Evolutionary conservation across 2,888 invertebrate species (phyloP), one percentile per base, ranked within the genome.

Genomic region (Zelleria hepariella): DNA sequence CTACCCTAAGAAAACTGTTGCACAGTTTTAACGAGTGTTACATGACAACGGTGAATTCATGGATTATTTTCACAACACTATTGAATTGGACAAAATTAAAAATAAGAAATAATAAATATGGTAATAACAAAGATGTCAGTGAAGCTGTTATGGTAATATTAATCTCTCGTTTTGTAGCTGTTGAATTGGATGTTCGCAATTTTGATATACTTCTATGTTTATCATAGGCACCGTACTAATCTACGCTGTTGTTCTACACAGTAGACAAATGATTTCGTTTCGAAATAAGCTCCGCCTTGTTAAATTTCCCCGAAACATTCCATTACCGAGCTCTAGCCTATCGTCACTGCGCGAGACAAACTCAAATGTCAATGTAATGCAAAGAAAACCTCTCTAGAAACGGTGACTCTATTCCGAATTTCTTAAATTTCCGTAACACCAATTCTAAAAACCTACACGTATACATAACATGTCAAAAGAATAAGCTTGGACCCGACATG

Each of bases 181-280:
- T 54, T 24, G 5, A 51, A 51, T 23, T 15, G 32, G 32, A 42
- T 15, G 32, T 51, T 51, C 51, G 20, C 23, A 51, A 51, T 21
- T 51, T 23, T 21, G 5, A 51, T 51, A 51, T 51, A 21, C 10
- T 51, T 21, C 51, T 51, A 51, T 51, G 25, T 57, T 23, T 47
- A 48, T 47, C 67, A 71, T 73, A 77, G 77, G 76, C 80, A 80
- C 78, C 78, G 72, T 66, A 76, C 77, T 80, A 79, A 74, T 74
- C 57, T 82, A 84, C 69, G 79, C 73, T 80, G 81, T 82, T 78
- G 85, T 85, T 83, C 87, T 88, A 88, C 87, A 88, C 84, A 87
- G 88, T 88, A 88, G 88, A 87, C 84, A 87, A 82, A 85, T 80
- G 75, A 78, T 77, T 79, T 84, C 83, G 84, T 85, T 88, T 86